Percentiles rank a stretch among this genome's conserved stretches.
phyloP scores from a whole-genome alignment of 2,888 invertebrate species.

The Steromphala cineraria region DNA sequence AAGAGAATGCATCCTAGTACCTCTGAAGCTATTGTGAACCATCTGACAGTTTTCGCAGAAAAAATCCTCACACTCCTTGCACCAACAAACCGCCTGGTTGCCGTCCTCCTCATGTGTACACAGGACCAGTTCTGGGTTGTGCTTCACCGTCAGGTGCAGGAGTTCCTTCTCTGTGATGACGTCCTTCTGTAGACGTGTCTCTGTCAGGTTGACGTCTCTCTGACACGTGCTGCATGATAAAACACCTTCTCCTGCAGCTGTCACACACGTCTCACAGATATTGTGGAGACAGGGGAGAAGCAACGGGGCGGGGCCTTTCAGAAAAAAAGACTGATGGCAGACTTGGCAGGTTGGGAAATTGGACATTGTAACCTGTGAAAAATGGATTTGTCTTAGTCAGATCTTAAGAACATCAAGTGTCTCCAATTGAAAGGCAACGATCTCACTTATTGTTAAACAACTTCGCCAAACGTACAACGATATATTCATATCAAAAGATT shows the following conservation, averaged over 20 bases:
- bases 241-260: background rate
- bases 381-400: no score
- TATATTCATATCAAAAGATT: no score
- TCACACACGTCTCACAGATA: background rate
- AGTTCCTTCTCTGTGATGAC: background rate
- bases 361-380: no score
- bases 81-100: background rate
- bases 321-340: background rate
- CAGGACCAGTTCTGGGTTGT: background rate
- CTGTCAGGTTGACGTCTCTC: background rate
- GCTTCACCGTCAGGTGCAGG: background rate
- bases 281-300: background rate
- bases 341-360: background rate
- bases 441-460: no score
- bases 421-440: no score
- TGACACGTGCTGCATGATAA: background rate
- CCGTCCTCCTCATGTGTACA: background rate
- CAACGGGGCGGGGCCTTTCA: background rate
- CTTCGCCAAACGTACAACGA: no score
- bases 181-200: background rate
- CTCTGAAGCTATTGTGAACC: background rate
- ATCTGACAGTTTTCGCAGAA: background rate
- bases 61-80: background rate
- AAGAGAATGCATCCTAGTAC: background rate
- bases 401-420: no score